Evolutionary conservation across 2,797 vertebrate genomes (phyloP).

Genomic region (Crypturellus tataupa): DNA sequence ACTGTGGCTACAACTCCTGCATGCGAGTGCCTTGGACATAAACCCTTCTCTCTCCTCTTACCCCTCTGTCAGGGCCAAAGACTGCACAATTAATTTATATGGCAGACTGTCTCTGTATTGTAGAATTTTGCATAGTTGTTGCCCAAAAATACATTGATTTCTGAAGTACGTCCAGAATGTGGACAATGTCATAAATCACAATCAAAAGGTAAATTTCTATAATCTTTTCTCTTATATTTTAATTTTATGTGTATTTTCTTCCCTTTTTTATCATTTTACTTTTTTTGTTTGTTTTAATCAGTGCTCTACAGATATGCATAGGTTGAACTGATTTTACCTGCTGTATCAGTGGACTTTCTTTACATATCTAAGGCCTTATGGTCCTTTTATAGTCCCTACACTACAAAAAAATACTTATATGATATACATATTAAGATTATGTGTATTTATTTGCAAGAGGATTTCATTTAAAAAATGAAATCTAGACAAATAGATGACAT

Average conservation of each 20-base stretch:
- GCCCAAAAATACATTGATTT: background rate
- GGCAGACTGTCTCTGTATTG: background rate
- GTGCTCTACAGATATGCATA: background rate
- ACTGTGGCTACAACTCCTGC: background rate
- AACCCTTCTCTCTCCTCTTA: background rate
- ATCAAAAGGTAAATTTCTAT: background rate
- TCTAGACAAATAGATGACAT: background rate
- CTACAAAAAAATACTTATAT: background rate
- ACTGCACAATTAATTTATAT: background rate
- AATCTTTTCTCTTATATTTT: background rate
- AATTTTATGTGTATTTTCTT: background rate
- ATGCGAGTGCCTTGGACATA: rapidly evolving
- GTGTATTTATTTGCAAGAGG: background rate
- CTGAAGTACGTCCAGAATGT: background rate
- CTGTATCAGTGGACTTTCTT: background rate
- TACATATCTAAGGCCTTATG: too few relatives aligned
- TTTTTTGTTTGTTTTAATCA: background rate
- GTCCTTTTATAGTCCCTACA: background rate
- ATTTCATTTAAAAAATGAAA: background rate
- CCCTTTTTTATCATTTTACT: background rate
- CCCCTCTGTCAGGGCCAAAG: background rate
- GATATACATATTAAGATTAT: background rate
- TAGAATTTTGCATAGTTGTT: background rate
- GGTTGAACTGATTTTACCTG: background rate
- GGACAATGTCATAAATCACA: background rate